Evolutionary conservation across 2,797 vertebrate genomes (phyloP), one percentile per base, ranked within the genome.

Genomic region (Hydrolagus colliei): DNA sequence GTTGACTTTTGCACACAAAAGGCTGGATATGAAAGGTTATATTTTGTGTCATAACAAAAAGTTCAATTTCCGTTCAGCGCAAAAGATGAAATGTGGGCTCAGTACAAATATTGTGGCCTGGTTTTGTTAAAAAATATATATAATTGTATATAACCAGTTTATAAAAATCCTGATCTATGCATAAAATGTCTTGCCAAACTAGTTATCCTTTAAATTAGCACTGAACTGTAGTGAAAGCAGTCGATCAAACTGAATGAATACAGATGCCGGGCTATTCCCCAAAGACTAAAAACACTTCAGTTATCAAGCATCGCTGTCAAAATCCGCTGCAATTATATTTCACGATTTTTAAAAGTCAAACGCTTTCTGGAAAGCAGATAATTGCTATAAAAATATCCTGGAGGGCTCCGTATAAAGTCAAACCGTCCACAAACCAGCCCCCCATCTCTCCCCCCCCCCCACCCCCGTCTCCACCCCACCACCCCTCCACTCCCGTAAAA

Each of bases 281-380:
- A 10, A 77, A 20, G 75, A 77, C n/a, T 77, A 59, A 77, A 52
- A 77, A 20, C 75, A 61, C 75, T 77, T 61, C 75, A 59, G 75
- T 59, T 77, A 77, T 77, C 75, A 77, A 77, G 41, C 75, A 77
- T 77, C 35, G 41, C 75, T 77, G 75, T 77, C 75, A 77, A 77
- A 77, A 77, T 59, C 59, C 75, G 61, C 12, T 41, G 52, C 75
- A 77, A 77, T 77, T 77, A 59, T 59, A 77, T 59, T 77, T 61
- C 61, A n/a, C 75, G 59, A 77, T 77, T 77, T 77, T 8, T 16
- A 77, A 77, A 77, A 77, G 75, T 77, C 75, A 77, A 77, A 20
- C 75, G 59, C 41, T 77, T 77, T 77, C 75, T 4, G 61, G 52
- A 77, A 77, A 77, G n/a, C n/a, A 52, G 52, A 61, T 77, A 77